Base-by-base conservation (phyloP, 2,797 vertebrate species). In the Heliangelus exortis region DNA sequence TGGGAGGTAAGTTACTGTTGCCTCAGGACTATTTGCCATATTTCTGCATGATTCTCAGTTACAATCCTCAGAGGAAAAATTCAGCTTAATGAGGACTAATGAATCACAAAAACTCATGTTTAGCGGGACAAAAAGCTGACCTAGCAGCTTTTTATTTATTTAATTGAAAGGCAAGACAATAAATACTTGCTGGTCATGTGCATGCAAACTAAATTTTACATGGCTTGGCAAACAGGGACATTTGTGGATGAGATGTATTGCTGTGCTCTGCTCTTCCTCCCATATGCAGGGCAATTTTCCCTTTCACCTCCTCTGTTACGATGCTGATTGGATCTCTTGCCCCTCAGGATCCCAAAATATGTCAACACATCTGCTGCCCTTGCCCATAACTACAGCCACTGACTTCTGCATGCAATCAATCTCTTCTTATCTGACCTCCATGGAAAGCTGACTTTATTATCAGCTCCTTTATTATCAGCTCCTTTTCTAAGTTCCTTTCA, bases 51-150 rank as follows among this genome's bases (percentile, higher is more conserved):
- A 68, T 84, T 84, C 53, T 81, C 41, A 33, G 19, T 92, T 95
- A 62, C 39, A 50, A 47, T 58, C 50, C 26, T 54, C 66, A 55
- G 45, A 90, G 80, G 75, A 53, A 71, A 78, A 90, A 63, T 50
- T 54, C 54, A 65, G 19, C 31, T 53, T 94, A 90, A 94, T 83
- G 61, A 91, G 67, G 54, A 65, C 51, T 92, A 91, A 87, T 93
- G 72, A 96, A 91, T 91, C 93, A 93, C 72, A 47, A 65, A 89
- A 77, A 3, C 21, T 77, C 31, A 26, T 23, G 54, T 65, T 71
- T 53, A 12, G 71, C 53, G 31, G 14, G 76, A 77, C 16, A 74
- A 87, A 94, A 93, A 87, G 67, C 88, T 94, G 90, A 94, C 59
- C 75, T 76, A 58, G 66, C 43, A 83, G 69, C 43, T 68, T 87